phyloP scores from a whole-genome alignment of 2,113 vertebrate species.

The Callorhinus ursinus region DNA sequence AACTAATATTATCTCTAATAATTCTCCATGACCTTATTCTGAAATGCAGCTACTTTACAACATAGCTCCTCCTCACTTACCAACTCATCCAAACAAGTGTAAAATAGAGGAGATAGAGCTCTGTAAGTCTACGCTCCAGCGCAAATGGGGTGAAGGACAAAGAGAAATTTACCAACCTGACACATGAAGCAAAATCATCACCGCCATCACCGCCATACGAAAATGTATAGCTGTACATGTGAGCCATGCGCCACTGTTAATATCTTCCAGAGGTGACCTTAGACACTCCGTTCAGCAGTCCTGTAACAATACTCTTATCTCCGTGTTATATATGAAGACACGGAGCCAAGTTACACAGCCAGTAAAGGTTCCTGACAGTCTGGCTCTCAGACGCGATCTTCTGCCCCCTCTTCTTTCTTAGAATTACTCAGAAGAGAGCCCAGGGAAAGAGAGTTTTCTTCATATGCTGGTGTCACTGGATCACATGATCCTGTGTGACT shows the following conservation, averaged over 20 bases:
- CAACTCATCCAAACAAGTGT: neutral
- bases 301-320: too few relatives aligned
- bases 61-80: neutral
- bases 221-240: neutral
- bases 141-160: neutral
- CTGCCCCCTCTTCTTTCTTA: neutral
- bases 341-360: accelerated
- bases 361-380: accelerated
- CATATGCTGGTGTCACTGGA: accelerated
- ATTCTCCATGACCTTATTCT: neutral
- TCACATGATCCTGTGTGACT: neutral
- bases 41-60: neutral
- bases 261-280: neutral
- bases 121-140: accelerated
- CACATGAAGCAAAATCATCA: neutral
- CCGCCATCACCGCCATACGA: neutral
- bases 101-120: too few relatives aligned
- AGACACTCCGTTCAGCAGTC: accelerated
- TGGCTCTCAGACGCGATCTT: accelerated
- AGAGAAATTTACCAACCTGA: neutral
- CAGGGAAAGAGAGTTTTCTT: neutral
- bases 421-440: neutral
- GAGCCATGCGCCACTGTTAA: accelerated
- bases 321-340: neutral
- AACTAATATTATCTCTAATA: neutral